These are phyloP conservation scores for Trachelus troglodyta DNA, from an alignment of 2,888 invertebrate species.

Conservation along the genomic window DNA sequence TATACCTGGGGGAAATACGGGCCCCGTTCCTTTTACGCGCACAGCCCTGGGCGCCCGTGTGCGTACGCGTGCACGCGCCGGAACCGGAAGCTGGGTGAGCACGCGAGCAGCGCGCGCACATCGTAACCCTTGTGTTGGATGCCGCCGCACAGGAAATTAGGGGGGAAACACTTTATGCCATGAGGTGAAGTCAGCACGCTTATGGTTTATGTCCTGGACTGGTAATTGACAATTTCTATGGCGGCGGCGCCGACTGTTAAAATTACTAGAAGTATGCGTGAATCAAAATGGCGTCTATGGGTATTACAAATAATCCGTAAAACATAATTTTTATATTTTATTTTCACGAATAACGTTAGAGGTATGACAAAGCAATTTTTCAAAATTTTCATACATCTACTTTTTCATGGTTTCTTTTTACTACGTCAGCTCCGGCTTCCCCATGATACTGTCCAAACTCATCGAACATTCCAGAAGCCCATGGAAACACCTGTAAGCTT, in stretches of 20 bases:
- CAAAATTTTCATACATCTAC: neutral
- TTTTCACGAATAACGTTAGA: neutral
- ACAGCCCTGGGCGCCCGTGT: constrained; percentile 16
- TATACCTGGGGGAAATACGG: constrained; percentile 12
- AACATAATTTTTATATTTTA: neutral
- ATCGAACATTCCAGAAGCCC: constrained; percentile 5
- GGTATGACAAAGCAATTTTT: neutral
- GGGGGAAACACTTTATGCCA: constrained; percentile 23
- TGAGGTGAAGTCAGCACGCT: neutral
- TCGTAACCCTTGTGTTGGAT: constrained; percentile 26
- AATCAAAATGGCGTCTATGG: neutral
- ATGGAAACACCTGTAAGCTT: constrained; percentile 46
- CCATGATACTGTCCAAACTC: neutral
- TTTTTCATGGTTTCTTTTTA: neutral
- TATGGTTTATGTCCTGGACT: neutral
- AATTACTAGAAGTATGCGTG: neutral
- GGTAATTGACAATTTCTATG: neutral
- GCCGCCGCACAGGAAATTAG: constrained; percentile 37
- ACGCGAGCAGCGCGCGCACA: constrained; percentile 42
- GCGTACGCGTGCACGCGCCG: constrained; percentile 39
- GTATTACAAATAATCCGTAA: neutral
- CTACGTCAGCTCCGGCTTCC: neutral
- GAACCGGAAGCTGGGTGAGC: constrained; percentile 53
- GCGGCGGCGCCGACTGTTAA: neutral
- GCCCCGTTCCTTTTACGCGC: constrained; percentile 22